These are phyloP conservation scores for Astyanax mexicanus DNA, from an alignment of 2,797 vertebrate genomes.

Conservation along the genomic window DNA sequence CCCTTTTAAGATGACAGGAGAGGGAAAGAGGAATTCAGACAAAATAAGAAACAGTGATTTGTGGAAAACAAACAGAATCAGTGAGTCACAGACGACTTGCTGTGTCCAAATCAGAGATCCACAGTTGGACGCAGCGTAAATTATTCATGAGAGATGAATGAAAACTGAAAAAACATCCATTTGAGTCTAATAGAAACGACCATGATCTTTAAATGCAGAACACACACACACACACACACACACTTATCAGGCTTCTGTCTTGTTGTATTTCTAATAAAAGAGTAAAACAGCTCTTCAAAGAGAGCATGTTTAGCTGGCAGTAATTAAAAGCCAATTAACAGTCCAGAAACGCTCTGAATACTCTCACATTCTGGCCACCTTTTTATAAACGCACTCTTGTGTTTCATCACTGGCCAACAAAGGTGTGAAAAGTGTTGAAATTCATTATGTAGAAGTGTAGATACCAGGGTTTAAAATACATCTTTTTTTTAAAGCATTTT, in stretches of 20 bases:
- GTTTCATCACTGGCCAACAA: too few species aligned
- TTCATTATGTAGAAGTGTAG: too few species aligned
- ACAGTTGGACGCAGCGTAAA: background rate
- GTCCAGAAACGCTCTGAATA: too few species aligned
- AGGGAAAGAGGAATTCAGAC: background rate
- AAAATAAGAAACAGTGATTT: background rate
- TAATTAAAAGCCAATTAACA: too few species aligned
- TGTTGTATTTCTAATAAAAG: slow-evolving; percentile 58
- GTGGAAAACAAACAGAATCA: background rate
- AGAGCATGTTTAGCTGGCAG: too few species aligned
- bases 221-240: background rate
- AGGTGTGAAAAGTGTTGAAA: too few species aligned
- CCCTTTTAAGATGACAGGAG: too few species aligned
- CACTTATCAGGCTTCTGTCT: too few species aligned
- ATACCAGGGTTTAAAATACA: too few species aligned
- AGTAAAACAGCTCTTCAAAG: slow-evolving; percentile 58
- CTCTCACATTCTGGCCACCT: too few species aligned
- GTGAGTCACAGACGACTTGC: background rate
- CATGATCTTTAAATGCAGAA: background rate
- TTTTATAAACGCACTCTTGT: too few species aligned
- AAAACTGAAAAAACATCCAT: background rate
- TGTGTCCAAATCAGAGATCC: background rate
- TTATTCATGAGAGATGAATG: background rate
- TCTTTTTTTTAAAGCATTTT: too few species aligned
- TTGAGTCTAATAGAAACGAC: background rate